Evolutionary conservation across 2,797 vertebrate genomes (phyloP).

Genomic region (Brotula barbata): DNA sequence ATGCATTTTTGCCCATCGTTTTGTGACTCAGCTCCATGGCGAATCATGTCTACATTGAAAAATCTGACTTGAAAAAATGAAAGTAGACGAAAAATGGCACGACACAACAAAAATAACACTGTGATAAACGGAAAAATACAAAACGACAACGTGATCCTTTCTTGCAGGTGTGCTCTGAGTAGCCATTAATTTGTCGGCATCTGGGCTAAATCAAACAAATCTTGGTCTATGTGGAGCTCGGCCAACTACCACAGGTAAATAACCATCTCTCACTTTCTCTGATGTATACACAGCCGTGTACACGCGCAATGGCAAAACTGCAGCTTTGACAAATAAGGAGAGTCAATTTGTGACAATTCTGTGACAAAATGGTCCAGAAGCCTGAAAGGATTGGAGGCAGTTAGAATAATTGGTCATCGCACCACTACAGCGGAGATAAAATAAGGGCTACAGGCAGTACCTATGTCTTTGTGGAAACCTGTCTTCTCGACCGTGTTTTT

Average conservation of each 20-base stretch:
- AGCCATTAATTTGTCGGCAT: slow-evolving; percentile 48
- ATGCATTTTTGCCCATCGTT: too few species aligned
- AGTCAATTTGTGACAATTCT: slow-evolving; percentile 49
- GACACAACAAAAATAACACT: slow-evolving; percentile 8
- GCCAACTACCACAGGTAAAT: slow-evolving; percentile 52
- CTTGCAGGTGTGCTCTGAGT: slow-evolving; percentile 28
- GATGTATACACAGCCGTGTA: slow-evolving; percentile 4
- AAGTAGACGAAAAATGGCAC: slow-evolving; percentile 9
- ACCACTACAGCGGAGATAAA: slow-evolving; percentile 11
- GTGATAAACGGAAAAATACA: slow-evolving; percentile 32
- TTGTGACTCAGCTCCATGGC: slow-evolving; percentile 72
- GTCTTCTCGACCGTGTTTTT: slow-evolving; percentile 19
- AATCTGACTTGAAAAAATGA: slow-evolving; percentile 20
- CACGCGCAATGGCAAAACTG: slow-evolving; percentile 31
- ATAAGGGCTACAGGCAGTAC: too few species aligned
- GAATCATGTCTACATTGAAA: slow-evolving; percentile 49
- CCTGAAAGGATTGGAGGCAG: slow-evolving; percentile 48
- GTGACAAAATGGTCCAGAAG: slow-evolving; percentile 58
- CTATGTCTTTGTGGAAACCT: too few species aligned
- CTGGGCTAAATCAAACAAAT: slow-evolving; percentile 56
- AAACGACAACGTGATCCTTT: slow-evolving; percentile 35
- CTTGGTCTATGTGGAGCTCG: slow-evolving; percentile 51
- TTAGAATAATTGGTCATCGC: slow-evolving; percentile 42
- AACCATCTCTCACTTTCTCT: slow-evolving; percentile 40
- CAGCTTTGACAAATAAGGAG: slow-evolving; percentile 40